Evolutionary conservation across 2,888 invertebrate species (phyloP).

Genomic region (Acronicta psi): DNA sequence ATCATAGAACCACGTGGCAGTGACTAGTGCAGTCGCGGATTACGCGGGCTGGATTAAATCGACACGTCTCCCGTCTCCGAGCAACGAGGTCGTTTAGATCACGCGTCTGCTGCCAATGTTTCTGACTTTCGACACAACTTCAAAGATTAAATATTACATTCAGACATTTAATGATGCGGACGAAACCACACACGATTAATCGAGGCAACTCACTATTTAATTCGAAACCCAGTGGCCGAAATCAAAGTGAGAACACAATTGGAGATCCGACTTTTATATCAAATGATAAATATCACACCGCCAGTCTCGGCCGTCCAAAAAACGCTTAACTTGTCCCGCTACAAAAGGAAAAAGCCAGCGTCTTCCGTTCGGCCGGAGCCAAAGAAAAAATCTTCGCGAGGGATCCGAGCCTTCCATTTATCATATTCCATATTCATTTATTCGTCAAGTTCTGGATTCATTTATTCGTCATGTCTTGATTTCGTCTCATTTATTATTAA

Average conservation of each 20-base stretch:
- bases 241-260: conserved; percentile 80
- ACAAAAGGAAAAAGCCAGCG: conserved; percentile 89
- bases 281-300: conserved; percentile 88
- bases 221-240: conserved; percentile 68
- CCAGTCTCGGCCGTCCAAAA: conserved; percentile 83
- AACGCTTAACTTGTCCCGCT: conserved; percentile 88
- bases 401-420: conserved; percentile 87
- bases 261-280: conserved; percentile 81
- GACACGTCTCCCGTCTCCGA: conserved; percentile 63
- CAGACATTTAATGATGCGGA: conserved; percentile 41
- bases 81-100: conserved; percentile 66
- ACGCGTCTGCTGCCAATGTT: conserved; percentile 60
- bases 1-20: conserved; percentile 89
- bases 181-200: conserved; percentile 47
- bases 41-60: conserved; percentile 83
- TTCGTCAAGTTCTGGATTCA: conserved; percentile 90
- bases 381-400: conserved; percentile 89
- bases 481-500: conserved; percentile 90
- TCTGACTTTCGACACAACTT: conserved; percentile 47
- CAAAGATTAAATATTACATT: conserved; percentile 44
- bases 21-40: conserved; percentile 88
- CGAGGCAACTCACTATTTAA: conserved; percentile 46
- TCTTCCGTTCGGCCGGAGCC: conserved; percentile 88
- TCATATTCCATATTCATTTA: conserved; percentile 90
- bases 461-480: conserved; percentile 90